Percentiles rank a stretch among this genome's conserved stretches.
Evolutionary conservation across 2,797 vertebrate genomes (phyloP).

Genomic region (Florisuga fusca): DNA sequence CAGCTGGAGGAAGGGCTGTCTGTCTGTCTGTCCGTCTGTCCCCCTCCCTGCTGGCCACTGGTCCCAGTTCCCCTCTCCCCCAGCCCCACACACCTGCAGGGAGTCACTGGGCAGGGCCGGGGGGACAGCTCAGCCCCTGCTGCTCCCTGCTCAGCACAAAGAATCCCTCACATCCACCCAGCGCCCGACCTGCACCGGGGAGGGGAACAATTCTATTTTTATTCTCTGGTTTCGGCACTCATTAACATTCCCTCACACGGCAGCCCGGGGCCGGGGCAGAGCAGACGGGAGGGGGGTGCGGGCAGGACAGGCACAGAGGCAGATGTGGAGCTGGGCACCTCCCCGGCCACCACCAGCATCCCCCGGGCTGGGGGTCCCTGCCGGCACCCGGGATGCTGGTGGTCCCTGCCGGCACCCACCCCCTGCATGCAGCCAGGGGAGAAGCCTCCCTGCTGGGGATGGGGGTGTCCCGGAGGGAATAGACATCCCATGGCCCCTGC

Average conservation of each 20-base stretch:
- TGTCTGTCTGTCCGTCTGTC: too few relatives aligned
- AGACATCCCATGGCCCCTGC: accelerated
- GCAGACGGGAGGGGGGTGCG: background rate
- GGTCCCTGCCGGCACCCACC: background rate
- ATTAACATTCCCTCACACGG: conserved; percentile 19
- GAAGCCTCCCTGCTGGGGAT: background rate
- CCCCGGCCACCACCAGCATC: background rate
- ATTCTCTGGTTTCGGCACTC: conserved; percentile 13
- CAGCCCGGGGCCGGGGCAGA: background rate
- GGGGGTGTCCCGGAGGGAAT: background rate
- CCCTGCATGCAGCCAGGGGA: accelerated
- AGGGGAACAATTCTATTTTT: conserved; percentile 30
- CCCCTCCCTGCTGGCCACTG: too few relatives aligned
- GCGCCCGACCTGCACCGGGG: background rate
- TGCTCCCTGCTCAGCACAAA: conserved; percentile 36
- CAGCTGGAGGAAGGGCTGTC: too few relatives aligned
- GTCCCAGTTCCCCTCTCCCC: too few relatives aligned
- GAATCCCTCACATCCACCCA: conserved; percentile 9
- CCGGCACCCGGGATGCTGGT: background rate
- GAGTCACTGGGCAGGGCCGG: too few relatives aligned
- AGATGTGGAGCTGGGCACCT: background rate
- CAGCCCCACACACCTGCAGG: conserved; percentile 6
- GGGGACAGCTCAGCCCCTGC: background rate
- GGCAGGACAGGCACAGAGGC: background rate
- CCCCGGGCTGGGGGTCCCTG: background rate